phyloP scores from a whole-genome alignment of 2,113 vertebrate species.

The Hippocampus zosterae region DNA sequence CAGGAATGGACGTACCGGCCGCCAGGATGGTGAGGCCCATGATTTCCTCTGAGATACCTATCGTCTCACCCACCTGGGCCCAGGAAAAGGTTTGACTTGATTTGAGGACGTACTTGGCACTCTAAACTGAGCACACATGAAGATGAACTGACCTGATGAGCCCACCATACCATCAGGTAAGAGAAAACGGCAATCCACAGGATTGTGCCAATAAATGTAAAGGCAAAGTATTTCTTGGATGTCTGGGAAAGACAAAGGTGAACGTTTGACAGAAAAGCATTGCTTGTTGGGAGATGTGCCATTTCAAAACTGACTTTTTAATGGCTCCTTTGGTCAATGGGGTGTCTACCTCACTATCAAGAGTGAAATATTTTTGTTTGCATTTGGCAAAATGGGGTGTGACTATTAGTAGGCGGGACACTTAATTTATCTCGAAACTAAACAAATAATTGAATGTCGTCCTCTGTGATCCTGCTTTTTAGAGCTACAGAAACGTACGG shows the following conservation, averaged over 20 bases:
- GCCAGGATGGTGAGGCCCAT: constrained; percentile 75
- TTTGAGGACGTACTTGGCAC: not conserved
- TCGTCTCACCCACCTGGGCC: constrained; percentile 67
- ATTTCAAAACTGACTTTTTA: too few species aligned
- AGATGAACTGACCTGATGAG: constrained; percentile 67
- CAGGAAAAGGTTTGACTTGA: not conserved
- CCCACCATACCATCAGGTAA: constrained; percentile 77
- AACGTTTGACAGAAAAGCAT: not conserved
- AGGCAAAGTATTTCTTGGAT: constrained; percentile 62
- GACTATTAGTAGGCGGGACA: too few species aligned
- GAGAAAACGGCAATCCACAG: constrained; percentile 73
- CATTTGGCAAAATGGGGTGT: too few species aligned
- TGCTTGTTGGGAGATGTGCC: not conserved
- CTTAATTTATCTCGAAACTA: too few species aligned
- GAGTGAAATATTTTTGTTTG: too few species aligned
- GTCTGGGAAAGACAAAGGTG: constrained; percentile 36
- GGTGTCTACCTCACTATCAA: too few species aligned
- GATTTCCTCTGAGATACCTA: constrained; percentile 73
- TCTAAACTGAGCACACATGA: not conserved
- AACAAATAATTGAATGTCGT: too few species aligned
- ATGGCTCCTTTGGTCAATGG: too few species aligned
- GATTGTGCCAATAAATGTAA: constrained; percentile 69
- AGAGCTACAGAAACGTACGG: too few species aligned
- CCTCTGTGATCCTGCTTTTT: too few species aligned
- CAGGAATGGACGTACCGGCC: constrained; percentile 73